Percentiles rank a stretch among this genome's conserved stretches.
These are phyloP conservation scores for Galleria mellonella DNA, from an alignment of 1,140 invertebrate species.

Conservation along the genomic window DNA sequence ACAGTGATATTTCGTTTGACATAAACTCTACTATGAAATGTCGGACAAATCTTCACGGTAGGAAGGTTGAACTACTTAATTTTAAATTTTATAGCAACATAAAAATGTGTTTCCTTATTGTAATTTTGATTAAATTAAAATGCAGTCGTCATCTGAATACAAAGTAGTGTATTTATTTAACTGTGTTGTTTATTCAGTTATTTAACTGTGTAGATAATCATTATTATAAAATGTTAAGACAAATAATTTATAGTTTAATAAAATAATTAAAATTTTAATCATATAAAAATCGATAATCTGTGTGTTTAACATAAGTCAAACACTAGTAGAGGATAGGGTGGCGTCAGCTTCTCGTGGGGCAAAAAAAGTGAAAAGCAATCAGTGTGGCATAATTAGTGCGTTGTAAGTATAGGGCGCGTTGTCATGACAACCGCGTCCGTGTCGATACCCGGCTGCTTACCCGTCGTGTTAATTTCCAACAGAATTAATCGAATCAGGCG, in stretches of 20 bases:
- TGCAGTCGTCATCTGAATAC: too few species aligned
- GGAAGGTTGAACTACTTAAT: too few species aligned
- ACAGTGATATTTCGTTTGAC: too few species aligned
- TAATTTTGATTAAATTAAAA: too few species aligned
- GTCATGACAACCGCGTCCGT: constrained; percentile 59
- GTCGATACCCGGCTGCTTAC: constrained; percentile 57
- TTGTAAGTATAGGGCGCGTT: constrained; percentile 70
- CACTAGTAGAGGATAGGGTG: constrained; percentile 50
- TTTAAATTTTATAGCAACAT: too few species aligned
- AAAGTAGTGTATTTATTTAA: too few species aligned
- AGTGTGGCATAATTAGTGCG: constrained; percentile 72
- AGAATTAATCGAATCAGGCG: constrained; percentile 66
- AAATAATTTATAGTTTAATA: neutral
- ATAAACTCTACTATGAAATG: too few species aligned
- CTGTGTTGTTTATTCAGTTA: too few species aligned
- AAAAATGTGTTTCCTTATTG: too few species aligned
- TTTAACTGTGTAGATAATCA: too few species aligned
- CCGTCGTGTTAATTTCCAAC: constrained; percentile 65
- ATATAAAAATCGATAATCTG: constrained; percentile 4
- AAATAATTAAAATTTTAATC: neutral
- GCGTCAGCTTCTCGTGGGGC: constrained; percentile 64
- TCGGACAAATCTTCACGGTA: too few species aligned
- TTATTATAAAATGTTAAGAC: too few species aligned
- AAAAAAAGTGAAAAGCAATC: constrained; percentile 72
- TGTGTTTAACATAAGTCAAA: constrained; percentile 33